Percentiles rank a stretch among this genome's conserved stretches.
These are phyloP conservation scores for Hirudinaria manillensis DNA, from an alignment of 2,888 invertebrate genomes.

Conservation along the genomic window DNA sequence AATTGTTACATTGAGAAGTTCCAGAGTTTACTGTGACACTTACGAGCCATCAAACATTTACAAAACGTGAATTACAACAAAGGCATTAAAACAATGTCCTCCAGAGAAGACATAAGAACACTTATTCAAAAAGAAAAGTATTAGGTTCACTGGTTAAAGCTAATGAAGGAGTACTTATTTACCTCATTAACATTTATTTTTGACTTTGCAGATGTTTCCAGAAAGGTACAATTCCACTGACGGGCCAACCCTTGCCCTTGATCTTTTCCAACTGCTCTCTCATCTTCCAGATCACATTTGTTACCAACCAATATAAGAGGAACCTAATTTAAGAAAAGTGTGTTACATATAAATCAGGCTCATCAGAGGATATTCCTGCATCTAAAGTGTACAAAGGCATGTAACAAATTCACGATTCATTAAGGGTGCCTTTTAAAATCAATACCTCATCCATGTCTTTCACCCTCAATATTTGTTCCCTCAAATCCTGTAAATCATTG, in stretches of 20 bases:
- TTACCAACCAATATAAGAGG: constrained; percentile 99
- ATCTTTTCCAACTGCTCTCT: constrained; percentile 97
- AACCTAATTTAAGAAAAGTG: constrained; percentile 51
- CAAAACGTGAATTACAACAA: too few species aligned
- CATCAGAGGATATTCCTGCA: too few species aligned
- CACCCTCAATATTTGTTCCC: constrained; percentile 97
- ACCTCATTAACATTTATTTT: constrained; percentile 99
- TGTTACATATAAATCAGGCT: neutral
- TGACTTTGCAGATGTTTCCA: constrained; percentile 99
- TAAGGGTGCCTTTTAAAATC: too few species aligned
- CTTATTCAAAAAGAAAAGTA: too few species aligned
- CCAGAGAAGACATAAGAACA: too few species aligned
- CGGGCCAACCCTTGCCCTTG: constrained; percentile 88
- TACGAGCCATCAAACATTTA: too few species aligned
- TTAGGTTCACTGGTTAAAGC: too few species aligned
- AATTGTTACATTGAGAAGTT: neutral
- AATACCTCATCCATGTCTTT: constrained; percentile 63
- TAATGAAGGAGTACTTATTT: constrained; percentile 17
- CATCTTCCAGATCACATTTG: constrained; percentile 99
- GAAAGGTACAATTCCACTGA: constrained; percentile 96
- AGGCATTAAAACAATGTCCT: too few species aligned
- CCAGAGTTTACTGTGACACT: neutral
- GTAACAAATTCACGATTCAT: too few species aligned
- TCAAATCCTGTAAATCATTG: constrained; percentile 95
- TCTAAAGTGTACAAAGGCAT: too few species aligned